Evolutionary conservation across 1,140 invertebrate species (phyloP).

Genomic region (Gryllus bimaculatus): DNA sequence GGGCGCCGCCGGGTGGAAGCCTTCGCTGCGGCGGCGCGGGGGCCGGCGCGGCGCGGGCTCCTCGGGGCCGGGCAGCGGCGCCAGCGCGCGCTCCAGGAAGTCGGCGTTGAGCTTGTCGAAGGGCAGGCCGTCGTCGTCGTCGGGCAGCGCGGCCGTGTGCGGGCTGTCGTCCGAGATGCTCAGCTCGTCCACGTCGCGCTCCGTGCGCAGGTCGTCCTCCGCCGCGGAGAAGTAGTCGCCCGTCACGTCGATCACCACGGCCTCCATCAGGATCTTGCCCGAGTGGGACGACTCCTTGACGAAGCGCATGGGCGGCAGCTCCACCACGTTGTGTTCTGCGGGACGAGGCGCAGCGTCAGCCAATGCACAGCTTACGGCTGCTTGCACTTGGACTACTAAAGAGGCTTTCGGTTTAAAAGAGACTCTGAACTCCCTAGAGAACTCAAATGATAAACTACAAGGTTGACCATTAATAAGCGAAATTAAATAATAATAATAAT

Average conservation of each 20-base stretch:
- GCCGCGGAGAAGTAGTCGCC: constrained; percentile 63
- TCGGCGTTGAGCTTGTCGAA: constrained; percentile 34
- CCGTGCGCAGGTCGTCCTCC: constrained; percentile 72
- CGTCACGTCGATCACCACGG: constrained; percentile 82
- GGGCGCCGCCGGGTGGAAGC: neutral
- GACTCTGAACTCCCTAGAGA: no score
- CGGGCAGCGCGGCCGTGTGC: constrained; percentile 27
- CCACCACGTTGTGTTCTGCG: constrained; percentile 53
- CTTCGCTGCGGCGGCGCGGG: no score
- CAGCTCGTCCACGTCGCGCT: constrained; percentile 76
- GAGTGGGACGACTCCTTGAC: constrained; percentile 80
- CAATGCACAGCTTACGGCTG: no score
- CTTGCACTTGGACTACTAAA: no score
- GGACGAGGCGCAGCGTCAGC: neutral
- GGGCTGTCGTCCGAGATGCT: constrained; percentile 54
- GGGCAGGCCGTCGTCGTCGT: constrained; percentile 29
- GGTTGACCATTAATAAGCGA: no score
- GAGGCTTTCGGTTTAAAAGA: no score
- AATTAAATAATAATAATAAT: no score
- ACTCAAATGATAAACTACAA: no score
- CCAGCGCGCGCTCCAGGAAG: constrained; percentile 30
- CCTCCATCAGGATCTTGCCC: constrained; percentile 79
- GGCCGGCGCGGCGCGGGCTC: no score
- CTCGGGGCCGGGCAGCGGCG: constrained; percentile 23
- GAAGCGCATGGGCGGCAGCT: constrained; percentile 78